These are phyloP conservation scores for Hydrolagus colliei DNA, from an alignment of 2,797 vertebrate genomes.

Conservation along the genomic window DNA sequence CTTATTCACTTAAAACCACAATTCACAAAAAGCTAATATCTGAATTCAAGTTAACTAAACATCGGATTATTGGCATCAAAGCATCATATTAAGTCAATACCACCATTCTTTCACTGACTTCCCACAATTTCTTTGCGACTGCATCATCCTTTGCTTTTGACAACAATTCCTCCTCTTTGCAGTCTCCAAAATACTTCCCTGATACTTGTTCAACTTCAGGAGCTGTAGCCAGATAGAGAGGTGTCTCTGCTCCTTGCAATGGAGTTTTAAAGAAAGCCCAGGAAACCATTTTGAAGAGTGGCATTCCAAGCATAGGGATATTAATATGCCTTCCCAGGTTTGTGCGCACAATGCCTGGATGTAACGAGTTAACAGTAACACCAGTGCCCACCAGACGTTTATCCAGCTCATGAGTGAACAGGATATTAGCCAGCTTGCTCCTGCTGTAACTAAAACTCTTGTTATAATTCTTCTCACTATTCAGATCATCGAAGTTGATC, in stretches of 20 bases:
- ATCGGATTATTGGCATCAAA: neutral
- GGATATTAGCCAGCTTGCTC: conserved; percentile 82
- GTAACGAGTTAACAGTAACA: conserved; percentile 73
- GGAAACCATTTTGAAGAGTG: conserved; percentile 73
- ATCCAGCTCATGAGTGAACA: conserved; percentile 77
- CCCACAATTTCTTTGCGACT: conserved; percentile 81
- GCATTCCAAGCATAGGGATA: conserved; percentile 67
- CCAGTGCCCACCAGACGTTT: conserved; percentile 66
- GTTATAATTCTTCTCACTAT: conserved; percentile 72
- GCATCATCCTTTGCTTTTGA: conserved; percentile 73
- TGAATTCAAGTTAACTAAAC: neutral
- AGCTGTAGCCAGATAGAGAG: conserved; percentile 73
- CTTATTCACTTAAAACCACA: neutral
- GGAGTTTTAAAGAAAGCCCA: conserved; percentile 77
- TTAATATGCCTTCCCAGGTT: conserved; percentile 75
- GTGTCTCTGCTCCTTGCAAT: conserved; percentile 73
- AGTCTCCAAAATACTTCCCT: conserved; percentile 78
- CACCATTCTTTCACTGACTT: conserved; percentile 88
- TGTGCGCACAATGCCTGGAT: conserved; percentile 79
- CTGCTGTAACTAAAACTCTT: conserved; percentile 74
- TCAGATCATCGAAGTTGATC: conserved; percentile 84
- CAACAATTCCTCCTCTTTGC: conserved; percentile 70
- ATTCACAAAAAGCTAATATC: neutral
- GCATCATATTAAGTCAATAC: conserved; percentile 65
- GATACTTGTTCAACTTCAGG: conserved; percentile 68